These are phyloP conservation scores for Sterrhoptilus dennistouni DNA, from an alignment of 2,113 vertebrate species.

Conservation along the genomic window DNA sequence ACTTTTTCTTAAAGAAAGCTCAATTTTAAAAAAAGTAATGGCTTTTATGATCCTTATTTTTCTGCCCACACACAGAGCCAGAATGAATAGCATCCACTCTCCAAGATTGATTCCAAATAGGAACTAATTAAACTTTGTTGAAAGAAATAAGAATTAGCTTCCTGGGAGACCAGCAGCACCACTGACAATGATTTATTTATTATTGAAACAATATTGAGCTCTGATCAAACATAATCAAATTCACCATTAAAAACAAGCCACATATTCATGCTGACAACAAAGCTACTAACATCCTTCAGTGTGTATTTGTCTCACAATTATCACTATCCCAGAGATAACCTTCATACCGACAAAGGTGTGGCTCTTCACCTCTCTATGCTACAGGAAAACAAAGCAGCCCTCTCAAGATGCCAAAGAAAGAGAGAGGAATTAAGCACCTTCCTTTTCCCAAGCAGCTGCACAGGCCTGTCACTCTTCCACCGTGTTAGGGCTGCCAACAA, in stretches of 20 bases:
- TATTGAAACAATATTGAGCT: background rate
- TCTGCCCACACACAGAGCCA: background rate
- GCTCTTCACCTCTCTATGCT: accelerated
- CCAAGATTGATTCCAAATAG: background rate
- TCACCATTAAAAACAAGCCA: background rate
- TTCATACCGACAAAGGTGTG: background rate
- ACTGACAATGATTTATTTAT: background rate
- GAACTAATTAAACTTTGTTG: background rate
- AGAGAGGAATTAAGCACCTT: background rate
- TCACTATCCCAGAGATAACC: background rate
- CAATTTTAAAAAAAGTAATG: background rate
- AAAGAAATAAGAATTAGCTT: background rate
- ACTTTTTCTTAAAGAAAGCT: background rate
- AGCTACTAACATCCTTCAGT: background rate
- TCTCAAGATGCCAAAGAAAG: background rate
- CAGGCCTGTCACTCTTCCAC: accelerated
- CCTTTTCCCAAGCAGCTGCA: accelerated
- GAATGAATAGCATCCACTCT: background rate
- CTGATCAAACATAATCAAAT: background rate
- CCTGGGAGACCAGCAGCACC: background rate
- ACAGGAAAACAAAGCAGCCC: background rate
- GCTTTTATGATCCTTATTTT: background rate
- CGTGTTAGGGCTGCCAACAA: accelerated
- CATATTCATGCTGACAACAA: background rate
- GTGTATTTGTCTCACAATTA: accelerated